A percentile compares a stretch with the other conserved stretches of the same genome.
phyloP scores from a whole-genome alignment of 1,140 invertebrate genomes.

The Neomicropteryx cornuta region DNA sequence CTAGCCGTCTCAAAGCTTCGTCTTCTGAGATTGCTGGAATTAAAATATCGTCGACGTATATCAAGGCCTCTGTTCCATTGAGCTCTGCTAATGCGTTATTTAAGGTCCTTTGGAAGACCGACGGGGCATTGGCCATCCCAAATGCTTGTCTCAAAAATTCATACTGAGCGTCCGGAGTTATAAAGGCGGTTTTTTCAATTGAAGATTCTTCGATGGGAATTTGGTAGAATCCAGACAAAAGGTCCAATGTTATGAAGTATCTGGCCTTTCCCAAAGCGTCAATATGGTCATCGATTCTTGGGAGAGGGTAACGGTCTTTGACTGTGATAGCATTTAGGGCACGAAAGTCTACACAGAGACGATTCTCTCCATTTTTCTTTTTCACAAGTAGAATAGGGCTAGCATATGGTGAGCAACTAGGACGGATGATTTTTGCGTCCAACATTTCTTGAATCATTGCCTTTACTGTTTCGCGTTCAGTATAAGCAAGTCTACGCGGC shows the following conservation, averaged over 20 bases:
- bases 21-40: constrained; percentile 7
- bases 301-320: constrained; percentile 33
- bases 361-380: constrained; percentile 28
- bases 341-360: constrained; percentile 37
- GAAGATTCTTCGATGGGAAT: constrained; percentile 13
- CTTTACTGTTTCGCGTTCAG: neutral
- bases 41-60: constrained; percentile 16
- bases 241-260: constrained; percentile 23
- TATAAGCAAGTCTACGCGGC: neutral
- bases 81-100: constrained; percentile 19
- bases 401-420: constrained; percentile 23
- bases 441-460: constrained; percentile 9
- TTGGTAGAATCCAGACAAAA: constrained; percentile 23
- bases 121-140: constrained; percentile 19
- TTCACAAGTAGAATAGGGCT: constrained; percentile 25
- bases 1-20: constrained; percentile 9
- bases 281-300: constrained; percentile 31
- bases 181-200: constrained; percentile 16
- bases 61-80: neutral
- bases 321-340: constrained; percentile 28
- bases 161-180: constrained; percentile 16
- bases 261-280: constrained; percentile 19
- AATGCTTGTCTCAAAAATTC: constrained; percentile 17
- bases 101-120: constrained; percentile 22
- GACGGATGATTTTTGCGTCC: constrained; percentile 15